phyloP scores from a whole-genome alignment of 2,113 vertebrate species.

The Prionailurus viverrinus region DNA sequence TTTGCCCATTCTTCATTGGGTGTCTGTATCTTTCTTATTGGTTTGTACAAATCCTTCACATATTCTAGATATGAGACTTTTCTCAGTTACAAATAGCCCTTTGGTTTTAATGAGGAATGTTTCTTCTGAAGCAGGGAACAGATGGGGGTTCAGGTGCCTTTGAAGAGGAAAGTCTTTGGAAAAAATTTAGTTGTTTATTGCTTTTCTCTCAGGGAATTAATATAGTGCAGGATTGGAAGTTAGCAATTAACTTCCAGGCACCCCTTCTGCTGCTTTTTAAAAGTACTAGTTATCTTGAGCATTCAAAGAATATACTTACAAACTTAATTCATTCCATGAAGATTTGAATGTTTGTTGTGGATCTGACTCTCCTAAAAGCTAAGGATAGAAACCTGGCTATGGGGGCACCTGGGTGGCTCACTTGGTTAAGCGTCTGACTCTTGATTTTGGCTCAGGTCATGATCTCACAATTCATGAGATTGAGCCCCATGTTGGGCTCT shows the following conservation, averaged over 20 bases:
- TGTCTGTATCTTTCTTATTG: neutral
- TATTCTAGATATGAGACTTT: neutral
- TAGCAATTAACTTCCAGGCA: neutral
- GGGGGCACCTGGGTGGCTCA: too few species aligned
- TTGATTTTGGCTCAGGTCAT: too few species aligned
- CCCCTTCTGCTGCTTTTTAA: neutral
- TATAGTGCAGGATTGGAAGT: neutral
- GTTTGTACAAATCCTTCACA: neutral
- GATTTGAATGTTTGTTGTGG: neutral
- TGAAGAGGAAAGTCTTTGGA: neutral
- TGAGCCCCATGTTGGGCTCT: too few species aligned
- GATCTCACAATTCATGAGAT: too few species aligned
- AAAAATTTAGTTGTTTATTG: neutral
- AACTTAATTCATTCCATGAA: neutral
- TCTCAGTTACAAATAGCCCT: neutral
- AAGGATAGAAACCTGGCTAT: neutral
- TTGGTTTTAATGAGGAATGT: neutral
- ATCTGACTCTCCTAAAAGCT: neutral
- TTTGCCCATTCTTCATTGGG: neutral
- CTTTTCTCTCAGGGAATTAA: neutral
- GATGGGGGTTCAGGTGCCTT: neutral
- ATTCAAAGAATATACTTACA: neutral
- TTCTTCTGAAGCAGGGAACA: constrained; percentile 25
- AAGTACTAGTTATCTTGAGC: neutral
- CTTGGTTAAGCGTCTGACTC: too few species aligned